Percentiles rank a stretch among this genome's conserved stretches.
Evolutionary conservation across 1,140 invertebrate genomes (phyloP).

Genomic region (Drosophila lacteicornis): DNA sequence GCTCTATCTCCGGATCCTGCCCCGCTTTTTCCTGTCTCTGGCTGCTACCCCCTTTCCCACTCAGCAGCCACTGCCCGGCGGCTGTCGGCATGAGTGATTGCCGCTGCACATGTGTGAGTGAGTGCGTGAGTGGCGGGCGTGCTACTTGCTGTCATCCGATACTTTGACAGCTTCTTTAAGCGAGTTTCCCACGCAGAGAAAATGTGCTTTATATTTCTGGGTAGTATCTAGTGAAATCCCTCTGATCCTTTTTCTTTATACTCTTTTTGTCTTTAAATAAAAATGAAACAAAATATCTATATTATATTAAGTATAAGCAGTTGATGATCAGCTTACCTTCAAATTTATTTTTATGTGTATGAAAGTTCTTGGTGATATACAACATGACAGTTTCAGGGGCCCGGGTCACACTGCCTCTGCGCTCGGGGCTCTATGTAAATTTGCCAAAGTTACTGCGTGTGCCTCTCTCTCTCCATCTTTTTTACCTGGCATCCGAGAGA

Average conservation of each 20-base stretch:
- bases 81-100: slow-evolving; percentile 68
- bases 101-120: slow-evolving; percentile 55
- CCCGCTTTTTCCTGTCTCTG: too few species aligned
- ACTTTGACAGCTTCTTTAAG: slow-evolving; percentile 71
- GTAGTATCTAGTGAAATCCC: not conserved
- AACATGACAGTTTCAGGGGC: slow-evolving; percentile 43
- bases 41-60: not conserved
- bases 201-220: not conserved
- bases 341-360: not conserved
- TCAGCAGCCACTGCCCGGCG: slow-evolving; percentile 21
- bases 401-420: not conserved
- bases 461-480: slow-evolving; percentile 14
- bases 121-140: slow-evolving; percentile 28
- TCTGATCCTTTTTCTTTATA: not conserved
- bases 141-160: slow-evolving; percentile 60
- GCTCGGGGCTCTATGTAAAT: slow-evolving; percentile 63
- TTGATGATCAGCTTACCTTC: too few species aligned
- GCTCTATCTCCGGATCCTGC: not conserved
- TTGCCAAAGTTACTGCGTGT: slow-evolving; percentile 48
- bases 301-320: too few species aligned
- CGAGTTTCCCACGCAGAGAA: not conserved
- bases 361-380: slow-evolving; percentile 22
- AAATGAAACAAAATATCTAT: not conserved
- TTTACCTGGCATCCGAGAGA: slow-evolving; percentile 26
- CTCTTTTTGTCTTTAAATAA: not conserved